phyloP scores from a whole-genome alignment of 2,797 vertebrate genomes.

The Microtus obscurus region DNA sequence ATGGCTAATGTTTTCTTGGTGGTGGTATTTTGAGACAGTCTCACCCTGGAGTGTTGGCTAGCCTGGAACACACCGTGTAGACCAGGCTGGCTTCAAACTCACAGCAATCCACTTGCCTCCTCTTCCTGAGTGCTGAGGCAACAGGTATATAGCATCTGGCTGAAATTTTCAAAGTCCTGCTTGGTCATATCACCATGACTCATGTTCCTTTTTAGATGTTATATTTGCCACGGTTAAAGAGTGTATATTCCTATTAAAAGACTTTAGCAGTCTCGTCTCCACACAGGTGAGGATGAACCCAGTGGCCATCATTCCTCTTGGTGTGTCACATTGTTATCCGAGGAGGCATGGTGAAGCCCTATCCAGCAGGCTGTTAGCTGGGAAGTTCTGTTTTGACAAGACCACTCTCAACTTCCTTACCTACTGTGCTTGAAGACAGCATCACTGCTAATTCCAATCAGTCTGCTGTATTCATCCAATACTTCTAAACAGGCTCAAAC shows the following conservation, averaged over 20 bases:
- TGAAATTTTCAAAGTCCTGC: background rate
- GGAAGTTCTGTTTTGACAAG: background rate
- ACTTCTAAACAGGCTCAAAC: constrained; percentile 5
- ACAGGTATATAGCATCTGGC: too few relatives aligned
- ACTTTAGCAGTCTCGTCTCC: background rate
- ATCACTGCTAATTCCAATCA: background rate
- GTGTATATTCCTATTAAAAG: background rate
- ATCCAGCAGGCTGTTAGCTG: background rate
- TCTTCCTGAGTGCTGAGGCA: background rate
- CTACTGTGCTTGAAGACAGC: background rate
- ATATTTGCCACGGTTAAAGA: background rate
- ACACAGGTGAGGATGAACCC: background rate
- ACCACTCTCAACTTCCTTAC: background rate
- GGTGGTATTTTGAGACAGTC: background rate
- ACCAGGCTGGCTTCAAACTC: background rate
- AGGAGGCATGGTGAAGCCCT: background rate
- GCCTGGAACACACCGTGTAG: background rate
- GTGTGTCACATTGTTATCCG: background rate
- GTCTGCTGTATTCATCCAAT: background rate
- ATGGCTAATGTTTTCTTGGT: background rate
- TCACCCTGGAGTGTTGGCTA: background rate
- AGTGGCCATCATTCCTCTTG: background rate
- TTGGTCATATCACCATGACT: constrained; percentile 4
- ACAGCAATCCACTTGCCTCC: background rate
- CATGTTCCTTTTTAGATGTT: background rate